Percentiles rank a stretch among this genome's conserved stretches.
These are phyloP conservation scores for Ophiodon elongatus DNA, from an alignment of 2,113 vertebrate genomes.

Conservation along the genomic window DNA sequence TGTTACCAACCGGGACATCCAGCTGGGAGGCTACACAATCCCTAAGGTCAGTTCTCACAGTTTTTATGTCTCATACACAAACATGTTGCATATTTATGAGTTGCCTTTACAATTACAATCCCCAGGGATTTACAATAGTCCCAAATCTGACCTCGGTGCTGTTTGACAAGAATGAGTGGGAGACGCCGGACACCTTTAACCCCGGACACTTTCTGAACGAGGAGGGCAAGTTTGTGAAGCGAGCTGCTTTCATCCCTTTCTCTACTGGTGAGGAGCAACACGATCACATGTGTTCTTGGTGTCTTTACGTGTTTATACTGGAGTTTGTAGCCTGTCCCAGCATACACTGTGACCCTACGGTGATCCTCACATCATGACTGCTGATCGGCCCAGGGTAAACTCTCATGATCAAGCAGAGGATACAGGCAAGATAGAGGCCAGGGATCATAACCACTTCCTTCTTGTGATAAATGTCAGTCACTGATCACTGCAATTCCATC, in stretches of 20 bases:
- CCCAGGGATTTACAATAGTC: conserved; percentile 75
- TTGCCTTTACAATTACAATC: conserved; percentile 42
- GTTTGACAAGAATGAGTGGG: conserved; percentile 77
- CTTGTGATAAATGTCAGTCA: not conserved
- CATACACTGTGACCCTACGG: not conserved
- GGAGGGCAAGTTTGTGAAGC: conserved; percentile 85
- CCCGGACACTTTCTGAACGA: conserved; percentile 87
- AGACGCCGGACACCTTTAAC: conserved; percentile 80
- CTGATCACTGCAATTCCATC: not conserved
- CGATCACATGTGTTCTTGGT: conserved; percentile 16
- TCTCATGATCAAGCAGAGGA: not conserved
- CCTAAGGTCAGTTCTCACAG: conserved; percentile 40
- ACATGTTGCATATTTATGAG: not conserved
- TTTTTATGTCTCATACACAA: not conserved
- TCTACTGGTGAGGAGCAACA: conserved; percentile 80
- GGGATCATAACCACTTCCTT: not conserved
- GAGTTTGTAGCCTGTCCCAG: not conserved
- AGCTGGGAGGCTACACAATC: conserved; percentile 51
- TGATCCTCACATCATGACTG: not conserved
- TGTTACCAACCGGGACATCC: conserved; percentile 73
- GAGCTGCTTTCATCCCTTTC: conserved; percentile 86
- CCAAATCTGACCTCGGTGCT: conserved; percentile 80
- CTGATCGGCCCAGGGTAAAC: not conserved
- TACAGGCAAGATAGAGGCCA: no score
- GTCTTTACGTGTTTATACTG: not conserved